Percentiles rank a stretch among this genome's conserved stretches.
These are phyloP conservation scores for Rhagoletis zephyria DNA, from an alignment of 1,140 invertebrate genomes.

Conservation along the genomic window DNA sequence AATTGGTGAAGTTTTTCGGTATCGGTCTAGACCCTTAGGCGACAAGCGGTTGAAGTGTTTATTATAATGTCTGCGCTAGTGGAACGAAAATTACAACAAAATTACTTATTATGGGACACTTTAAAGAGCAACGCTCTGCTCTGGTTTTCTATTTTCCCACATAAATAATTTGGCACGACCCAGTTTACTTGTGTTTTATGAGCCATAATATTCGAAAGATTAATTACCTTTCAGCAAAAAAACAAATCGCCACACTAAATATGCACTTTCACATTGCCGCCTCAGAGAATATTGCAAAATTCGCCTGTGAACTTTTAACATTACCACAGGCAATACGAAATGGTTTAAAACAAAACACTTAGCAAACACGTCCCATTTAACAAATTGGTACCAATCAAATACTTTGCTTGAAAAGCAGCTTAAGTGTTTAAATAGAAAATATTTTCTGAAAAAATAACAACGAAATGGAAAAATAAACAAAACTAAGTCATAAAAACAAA, in stretches of 20 bases:
- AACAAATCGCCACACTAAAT: not conserved
- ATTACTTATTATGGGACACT: too few relatives aligned
- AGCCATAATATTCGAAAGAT: not conserved
- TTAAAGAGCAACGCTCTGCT: too few relatives aligned
- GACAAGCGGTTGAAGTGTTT: too few relatives aligned
- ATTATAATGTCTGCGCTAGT: too few relatives aligned
- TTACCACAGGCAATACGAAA: not conserved
- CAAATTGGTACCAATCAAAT: not conserved
- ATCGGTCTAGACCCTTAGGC: too few relatives aligned
- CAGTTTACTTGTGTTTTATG: not conserved
- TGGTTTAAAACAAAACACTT: not conserved
- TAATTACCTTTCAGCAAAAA: not conserved
- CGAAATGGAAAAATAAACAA: conserved; percentile 4
- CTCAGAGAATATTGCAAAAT: not conserved
- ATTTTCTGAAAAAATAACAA: not conserved
- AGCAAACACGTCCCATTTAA: not conserved
- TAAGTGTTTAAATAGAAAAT: conserved; percentile 6
- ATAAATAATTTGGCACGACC: not conserved
- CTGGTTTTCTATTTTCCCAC: not conserved
- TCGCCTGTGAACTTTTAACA: not conserved
- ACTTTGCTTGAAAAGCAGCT: not conserved
- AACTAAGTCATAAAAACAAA: not conserved
- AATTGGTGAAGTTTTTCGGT: too few relatives aligned
- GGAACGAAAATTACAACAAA: too few relatives aligned
- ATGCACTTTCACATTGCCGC: not conserved